Conservation (phyloP, 2,113 vertebrate genomes). For the Naja naja region DNA sequence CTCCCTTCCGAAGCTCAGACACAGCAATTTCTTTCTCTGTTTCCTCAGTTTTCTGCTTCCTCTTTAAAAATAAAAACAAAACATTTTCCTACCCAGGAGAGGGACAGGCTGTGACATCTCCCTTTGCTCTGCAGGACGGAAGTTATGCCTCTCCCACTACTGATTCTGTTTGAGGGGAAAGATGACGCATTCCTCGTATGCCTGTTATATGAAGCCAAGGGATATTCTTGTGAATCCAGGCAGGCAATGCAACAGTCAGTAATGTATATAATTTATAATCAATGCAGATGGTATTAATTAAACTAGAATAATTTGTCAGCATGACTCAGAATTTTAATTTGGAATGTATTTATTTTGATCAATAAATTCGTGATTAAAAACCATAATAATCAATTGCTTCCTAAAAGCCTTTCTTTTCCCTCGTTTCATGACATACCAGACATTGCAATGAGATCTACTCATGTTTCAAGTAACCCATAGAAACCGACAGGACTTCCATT, state of each 20-base stretch:
- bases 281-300: conserved; percentile 19
- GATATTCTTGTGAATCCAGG: no score
- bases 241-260: background rate
- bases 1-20: background rate
- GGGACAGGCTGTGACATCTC: background rate
- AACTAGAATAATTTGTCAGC: background rate
- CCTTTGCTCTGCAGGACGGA: no score
- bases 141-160: no score
- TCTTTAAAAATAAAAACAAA: background rate
- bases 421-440: background rate
- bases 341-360: background rate
- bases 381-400: background rate
- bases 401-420: background rate
- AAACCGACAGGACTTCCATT: background rate
- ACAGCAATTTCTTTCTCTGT: background rate
- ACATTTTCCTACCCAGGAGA: background rate
- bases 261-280: background rate
- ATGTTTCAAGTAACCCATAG: background rate
- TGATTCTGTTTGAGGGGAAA: no score
- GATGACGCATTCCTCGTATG: no score
- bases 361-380: background rate
- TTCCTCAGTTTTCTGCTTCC: background rate
- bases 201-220: no score
- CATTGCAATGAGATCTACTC: background rate
- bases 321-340: background rate